These are phyloP conservation scores for Agelastica alni DNA, from an alignment of 2,888 invertebrate species.

Conservation along the genomic window DNA sequence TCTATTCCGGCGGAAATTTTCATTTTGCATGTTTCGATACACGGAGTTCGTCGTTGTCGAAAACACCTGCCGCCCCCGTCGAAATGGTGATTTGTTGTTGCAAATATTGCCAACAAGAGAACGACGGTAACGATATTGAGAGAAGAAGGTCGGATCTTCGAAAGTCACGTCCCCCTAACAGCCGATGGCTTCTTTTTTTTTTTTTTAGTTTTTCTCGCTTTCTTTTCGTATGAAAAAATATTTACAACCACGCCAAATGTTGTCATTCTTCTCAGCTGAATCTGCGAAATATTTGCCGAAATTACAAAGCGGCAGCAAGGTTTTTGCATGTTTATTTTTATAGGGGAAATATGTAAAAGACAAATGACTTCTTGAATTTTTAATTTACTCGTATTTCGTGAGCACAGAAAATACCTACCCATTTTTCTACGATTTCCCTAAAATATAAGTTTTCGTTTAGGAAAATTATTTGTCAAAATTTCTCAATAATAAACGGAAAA, in stretches of 20 bases:
- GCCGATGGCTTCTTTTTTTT: conserved; percentile 19
- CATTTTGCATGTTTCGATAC: conserved; percentile 30
- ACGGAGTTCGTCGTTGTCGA: conserved; percentile 26
- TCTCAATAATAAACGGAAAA: no score
- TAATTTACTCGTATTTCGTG: no score
- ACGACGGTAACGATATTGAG: conserved; percentile 23
- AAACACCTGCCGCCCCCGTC: conserved; percentile 27
- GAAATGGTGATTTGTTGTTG: conserved; percentile 31
- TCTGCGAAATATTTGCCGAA: conserved; percentile 8
- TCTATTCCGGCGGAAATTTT: conserved; percentile 26
- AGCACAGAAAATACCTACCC: no score
- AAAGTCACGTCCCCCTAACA: conserved; percentile 23
- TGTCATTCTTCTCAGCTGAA: conserved; percentile 19
- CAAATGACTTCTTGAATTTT: not conserved
- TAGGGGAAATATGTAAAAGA: not conserved
- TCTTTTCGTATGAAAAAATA: conserved; percentile 13
- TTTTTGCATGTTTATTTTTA: conserved; percentile 1
- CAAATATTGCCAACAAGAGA: conserved; percentile 26
- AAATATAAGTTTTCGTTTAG: no score
- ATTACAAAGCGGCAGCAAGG: conserved; percentile 7
- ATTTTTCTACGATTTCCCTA: not conserved
- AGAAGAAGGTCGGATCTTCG: conserved; percentile 14
- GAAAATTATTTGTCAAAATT: no score
- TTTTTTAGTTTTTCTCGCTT: conserved; percentile 2
- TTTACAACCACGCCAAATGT: conserved; percentile 13